phyloP scores from a whole-genome alignment of 2,113 vertebrate genomes.

The Equus przewalskii region DNA sequence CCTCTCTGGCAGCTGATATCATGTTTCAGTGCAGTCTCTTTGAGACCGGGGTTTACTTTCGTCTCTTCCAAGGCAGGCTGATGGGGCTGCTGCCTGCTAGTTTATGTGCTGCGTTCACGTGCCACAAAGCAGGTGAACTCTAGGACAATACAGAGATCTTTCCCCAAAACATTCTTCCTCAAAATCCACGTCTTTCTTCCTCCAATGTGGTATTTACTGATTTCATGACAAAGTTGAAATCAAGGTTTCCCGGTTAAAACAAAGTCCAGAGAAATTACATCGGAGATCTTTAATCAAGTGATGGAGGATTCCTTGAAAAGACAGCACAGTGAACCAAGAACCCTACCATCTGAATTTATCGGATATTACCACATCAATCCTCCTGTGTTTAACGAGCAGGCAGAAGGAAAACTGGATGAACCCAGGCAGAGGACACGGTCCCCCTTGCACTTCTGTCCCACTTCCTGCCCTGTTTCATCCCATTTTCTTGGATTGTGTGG shows the following conservation, averaged over 20 bases:
- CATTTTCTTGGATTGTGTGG: not conserved
- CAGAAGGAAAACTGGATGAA: not conserved
- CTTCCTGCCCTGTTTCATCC: not conserved
- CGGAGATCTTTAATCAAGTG: not conserved
- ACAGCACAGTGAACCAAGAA: not conserved
- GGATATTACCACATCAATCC: not conserved
- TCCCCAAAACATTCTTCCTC: not conserved
- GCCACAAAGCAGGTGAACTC: constrained; percentile 49
- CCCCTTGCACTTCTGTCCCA: not conserved
- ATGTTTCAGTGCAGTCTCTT: constrained; percentile 51
- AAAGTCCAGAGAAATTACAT: not conserved
- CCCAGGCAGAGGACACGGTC: not conserved
- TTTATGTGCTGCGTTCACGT: not conserved
- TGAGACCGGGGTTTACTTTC: not conserved
- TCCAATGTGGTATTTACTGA: not conserved
- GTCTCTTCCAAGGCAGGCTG: constrained; percentile 6
- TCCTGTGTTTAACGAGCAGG: not conserved
- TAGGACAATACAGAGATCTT: not conserved
- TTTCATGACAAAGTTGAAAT: not conserved
- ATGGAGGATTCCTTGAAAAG: not conserved
- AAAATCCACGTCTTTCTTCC: not conserved
- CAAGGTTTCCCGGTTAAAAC: not conserved
- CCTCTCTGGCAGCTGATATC: constrained; percentile 50
- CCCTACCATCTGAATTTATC: no score
- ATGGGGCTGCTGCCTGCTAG: not conserved